A percentile compares a stretch with the other conserved stretches of the same genome.
These are phyloP conservation scores for Scaptomyza polygonia DNA, from an alignment of 2,888 invertebrate genomes.

Conservation along the genomic window DNA sequence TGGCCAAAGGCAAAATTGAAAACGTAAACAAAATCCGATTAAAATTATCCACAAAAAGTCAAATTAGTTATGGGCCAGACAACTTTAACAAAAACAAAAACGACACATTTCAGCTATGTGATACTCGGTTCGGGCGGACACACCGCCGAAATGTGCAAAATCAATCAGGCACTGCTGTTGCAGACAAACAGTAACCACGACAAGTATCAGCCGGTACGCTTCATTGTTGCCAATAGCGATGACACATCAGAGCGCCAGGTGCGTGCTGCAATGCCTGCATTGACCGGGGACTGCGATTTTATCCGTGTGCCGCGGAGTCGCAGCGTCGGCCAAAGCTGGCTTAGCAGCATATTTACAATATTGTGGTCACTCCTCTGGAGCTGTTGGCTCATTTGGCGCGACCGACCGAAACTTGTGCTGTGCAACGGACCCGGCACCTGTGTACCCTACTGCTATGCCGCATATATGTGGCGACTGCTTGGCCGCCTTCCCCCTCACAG, in stretches of 20 bases:
- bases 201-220: constrained; percentile 89
- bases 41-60: not conserved
- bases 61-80: constrained; percentile 4
- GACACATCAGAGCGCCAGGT: constrained; percentile 90
- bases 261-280: constrained; percentile 65
- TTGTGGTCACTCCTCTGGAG: constrained; percentile 88
- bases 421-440: constrained; percentile 99
- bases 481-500: constrained; percentile 87
- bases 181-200: constrained; percentile 11
- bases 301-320: constrained; percentile 91
- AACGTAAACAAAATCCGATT: constrained; percentile 18
- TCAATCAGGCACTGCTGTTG: constrained; percentile 86
- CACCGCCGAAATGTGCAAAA: constrained; percentile 95
- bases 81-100: not conserved
- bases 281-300: constrained; percentile 85
- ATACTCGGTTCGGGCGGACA: constrained; percentile 86
- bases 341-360: constrained; percentile 92
- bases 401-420: constrained; percentile 92
- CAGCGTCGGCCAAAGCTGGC: constrained; percentile 93
- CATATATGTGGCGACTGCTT: constrained; percentile 89
- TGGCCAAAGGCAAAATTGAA: constrained; percentile 11
- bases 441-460: constrained; percentile 93
- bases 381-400: constrained; percentile 88
- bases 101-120: constrained; percentile 71
- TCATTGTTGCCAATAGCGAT: constrained; percentile 92